Percentiles rank a stretch among this genome's conserved stretches.
Conservation (phyloP, 92 coral and sea anemone species). For the Zoanthus solanderi region DNA sequence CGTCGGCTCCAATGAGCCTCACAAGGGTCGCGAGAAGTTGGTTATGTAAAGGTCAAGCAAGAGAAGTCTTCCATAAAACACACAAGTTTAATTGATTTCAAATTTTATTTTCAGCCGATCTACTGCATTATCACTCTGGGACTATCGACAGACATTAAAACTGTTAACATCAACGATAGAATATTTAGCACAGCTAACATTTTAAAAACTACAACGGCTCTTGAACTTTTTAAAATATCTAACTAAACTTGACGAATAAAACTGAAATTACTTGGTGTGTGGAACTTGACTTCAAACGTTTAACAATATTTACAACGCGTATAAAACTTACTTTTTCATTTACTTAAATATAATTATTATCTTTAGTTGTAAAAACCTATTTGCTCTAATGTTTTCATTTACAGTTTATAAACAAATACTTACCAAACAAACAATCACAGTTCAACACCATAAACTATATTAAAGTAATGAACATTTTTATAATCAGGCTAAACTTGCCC, state of each 20-base stretch:
- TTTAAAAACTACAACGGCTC: background rate
- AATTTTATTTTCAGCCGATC: background rate
- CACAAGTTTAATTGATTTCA: background rate
- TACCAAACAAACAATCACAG: background rate
- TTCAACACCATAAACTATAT: background rate
- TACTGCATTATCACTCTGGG: background rate
- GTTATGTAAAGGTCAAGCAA: too few species aligned
- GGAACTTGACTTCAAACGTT: background rate
- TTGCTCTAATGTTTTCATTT: background rate
- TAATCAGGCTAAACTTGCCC: too few species aligned
- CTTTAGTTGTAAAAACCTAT: constrained; percentile 18
- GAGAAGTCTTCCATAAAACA: background rate
- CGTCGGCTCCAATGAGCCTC: background rate
- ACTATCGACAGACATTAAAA: background rate
- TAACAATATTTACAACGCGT: background rate
- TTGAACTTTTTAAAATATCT: background rate
- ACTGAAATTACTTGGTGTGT: background rate
- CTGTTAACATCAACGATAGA: background rate
- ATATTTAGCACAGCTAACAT: background rate
- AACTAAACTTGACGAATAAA: background rate
- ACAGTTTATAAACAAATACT: background rate
- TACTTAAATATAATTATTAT: constrained; percentile 24
- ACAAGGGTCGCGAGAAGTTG: too few species aligned
- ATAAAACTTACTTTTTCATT: constrained; percentile 12
- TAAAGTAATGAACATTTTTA: too few species aligned